Evolutionary conservation across 1,140 invertebrate genomes (phyloP).

Genomic region (Solenopsis fugax): DNA sequence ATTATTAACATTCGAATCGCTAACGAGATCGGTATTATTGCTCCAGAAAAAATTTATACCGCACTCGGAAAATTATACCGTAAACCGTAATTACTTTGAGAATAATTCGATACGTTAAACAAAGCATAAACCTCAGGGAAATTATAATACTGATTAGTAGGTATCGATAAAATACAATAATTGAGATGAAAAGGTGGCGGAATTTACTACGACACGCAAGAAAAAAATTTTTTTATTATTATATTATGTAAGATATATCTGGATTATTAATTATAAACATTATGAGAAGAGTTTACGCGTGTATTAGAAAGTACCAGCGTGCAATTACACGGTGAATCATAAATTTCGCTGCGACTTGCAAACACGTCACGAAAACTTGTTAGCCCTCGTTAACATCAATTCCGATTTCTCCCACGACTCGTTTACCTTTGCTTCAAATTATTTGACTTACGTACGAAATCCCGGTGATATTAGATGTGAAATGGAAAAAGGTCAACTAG

Average conservation of each 20-base stretch:
- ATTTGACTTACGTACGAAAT: background rate
- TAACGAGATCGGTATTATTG: background rate
- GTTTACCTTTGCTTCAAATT: conserved; percentile 35
- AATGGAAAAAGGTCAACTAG: conserved; percentile 2
- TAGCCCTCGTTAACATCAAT: conserved; percentile 26
- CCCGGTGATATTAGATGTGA: background rate
- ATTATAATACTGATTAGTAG: background rate
- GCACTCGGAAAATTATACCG: background rate
- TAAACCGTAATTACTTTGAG: background rate
- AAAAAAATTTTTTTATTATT: background rate
- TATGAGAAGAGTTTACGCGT: background rate
- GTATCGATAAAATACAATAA: background rate
- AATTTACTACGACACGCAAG: background rate
- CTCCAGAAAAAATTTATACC: no score
- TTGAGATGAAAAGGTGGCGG: background rate
- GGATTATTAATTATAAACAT: conserved; percentile 1
- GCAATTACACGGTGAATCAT: conserved; percentile 13
- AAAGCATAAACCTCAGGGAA: background rate
- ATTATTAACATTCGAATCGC: conserved; percentile 2
- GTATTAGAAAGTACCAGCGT: conserved; percentile 7
- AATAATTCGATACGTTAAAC: background rate
- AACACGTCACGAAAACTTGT: conserved; percentile 23
- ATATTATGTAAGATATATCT: conserved; percentile 7
- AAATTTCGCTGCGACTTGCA: conserved; percentile 33
- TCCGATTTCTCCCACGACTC: conserved; percentile 47